phyloP scores from a whole-genome alignment of 2,113 vertebrate genomes.

The Siphamia tubifer region DNA sequence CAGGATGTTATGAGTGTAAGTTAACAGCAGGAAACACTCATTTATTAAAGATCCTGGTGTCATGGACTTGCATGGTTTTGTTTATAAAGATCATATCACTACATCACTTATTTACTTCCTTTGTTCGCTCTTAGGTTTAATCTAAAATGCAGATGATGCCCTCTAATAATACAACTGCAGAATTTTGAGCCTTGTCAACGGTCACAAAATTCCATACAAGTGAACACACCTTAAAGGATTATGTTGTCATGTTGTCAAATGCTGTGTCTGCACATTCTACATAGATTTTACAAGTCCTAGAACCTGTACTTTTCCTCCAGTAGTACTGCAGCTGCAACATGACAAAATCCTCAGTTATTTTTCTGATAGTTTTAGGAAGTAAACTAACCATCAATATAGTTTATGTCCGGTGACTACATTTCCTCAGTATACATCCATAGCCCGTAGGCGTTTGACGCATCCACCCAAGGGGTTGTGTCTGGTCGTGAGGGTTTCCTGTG shows the following conservation, averaged over 20 bases:
- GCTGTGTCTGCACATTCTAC: background rate
- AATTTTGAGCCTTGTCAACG: too few relatives aligned
- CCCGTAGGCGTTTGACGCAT: constrained; percentile 56
- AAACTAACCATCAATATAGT: constrained; percentile 9
- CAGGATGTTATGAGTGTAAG: background rate
- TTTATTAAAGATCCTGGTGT: background rate
- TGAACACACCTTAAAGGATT: too few relatives aligned
- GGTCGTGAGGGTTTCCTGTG: constrained; percentile 73
- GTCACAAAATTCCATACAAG: background rate
- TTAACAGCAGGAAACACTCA: background rate
- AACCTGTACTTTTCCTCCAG: background rate
- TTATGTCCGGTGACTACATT: constrained; percentile 32
- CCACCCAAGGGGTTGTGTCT: constrained; percentile 42
- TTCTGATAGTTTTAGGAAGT: constrained; percentile 27
- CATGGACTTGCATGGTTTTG: background rate
- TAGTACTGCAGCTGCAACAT: background rate
- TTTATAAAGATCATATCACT: background rate
- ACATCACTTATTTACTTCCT: background rate
- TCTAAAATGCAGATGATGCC: background rate
- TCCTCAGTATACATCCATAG: constrained; percentile 42
- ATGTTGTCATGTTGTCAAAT: too few relatives aligned
- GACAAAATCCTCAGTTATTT: background rate
- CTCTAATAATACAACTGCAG: too few relatives aligned
- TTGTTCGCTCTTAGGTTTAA: background rate
- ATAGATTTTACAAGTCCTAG: background rate